These are phyloP conservation scores for Pycnonotus jocosus DNA, from an alignment of 2,113 vertebrate genomes.

Conservation along the genomic window DNA sequence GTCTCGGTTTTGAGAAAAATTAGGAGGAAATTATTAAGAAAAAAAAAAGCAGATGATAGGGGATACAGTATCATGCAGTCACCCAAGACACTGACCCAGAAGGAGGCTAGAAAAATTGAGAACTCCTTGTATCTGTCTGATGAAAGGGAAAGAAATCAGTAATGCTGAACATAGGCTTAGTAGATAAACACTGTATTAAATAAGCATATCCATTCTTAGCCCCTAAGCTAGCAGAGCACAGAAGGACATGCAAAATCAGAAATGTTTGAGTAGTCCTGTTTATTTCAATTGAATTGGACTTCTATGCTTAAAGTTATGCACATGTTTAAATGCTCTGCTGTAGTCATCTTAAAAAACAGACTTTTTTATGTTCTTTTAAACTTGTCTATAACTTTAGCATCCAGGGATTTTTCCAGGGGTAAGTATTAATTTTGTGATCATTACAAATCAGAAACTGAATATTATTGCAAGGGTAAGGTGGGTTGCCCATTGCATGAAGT, in stretches of 20 bases:
- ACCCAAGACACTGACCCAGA: neutral
- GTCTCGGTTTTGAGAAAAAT: neutral
- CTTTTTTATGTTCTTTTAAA: neutral
- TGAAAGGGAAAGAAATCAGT: slow-evolving; percentile 38
- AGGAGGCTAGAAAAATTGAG: slow-evolving; percentile 7
- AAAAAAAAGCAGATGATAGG: neutral
- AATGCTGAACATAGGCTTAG: slow-evolving; percentile 18
- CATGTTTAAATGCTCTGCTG: neutral
- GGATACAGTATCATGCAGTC: neutral
- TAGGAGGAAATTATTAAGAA: fast-evolving
- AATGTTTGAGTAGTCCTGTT: slow-evolving; percentile 1
- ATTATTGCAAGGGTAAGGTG: neutral
- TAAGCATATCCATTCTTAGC: slow-evolving; percentile 26
- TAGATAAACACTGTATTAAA: slow-evolving; percentile 51
- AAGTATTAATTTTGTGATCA: neutral
- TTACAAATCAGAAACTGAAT: neutral
- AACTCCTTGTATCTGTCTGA: neutral
- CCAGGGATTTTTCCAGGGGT: neutral
- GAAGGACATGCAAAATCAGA: slow-evolving; percentile 22
- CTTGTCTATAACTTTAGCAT: neutral
- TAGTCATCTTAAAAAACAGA: neutral
- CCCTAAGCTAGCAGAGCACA: slow-evolving; percentile 29
- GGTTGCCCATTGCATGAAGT: neutral
- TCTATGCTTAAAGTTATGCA: neutral
- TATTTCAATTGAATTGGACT: slow-evolving; percentile 21